Evolutionary conservation across 2,888 invertebrate genomes (phyloP), one percentile per base, ranked within the genome.

Genomic region (Seira ritae): DNA sequence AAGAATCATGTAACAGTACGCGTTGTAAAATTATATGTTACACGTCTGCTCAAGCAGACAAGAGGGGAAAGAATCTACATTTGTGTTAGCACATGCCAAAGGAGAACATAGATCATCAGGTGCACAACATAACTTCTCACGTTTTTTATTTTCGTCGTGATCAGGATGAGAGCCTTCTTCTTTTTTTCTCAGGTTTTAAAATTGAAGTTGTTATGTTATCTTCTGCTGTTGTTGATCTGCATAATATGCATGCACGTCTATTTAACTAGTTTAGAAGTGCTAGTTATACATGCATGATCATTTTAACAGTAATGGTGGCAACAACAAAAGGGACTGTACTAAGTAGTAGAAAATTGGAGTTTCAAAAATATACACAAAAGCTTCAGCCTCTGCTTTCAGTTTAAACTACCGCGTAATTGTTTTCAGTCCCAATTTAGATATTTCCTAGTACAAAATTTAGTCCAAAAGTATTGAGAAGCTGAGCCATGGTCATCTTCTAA

Each of bases 131-230:
- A 75, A 74, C 76, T 81, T 81, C 82, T 82, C 82, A 82, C 82
- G 82, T 82, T 82, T 62, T 42, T 77, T 82, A 73, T 72, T 68
- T 82, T 82, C 66, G 72, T 82, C 72, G 79, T 71, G 70, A 60
- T 78, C 42, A 70, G 62, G 71, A 66, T 71, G 65, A 70, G 20
- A 78, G 65, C 42, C 31, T 24, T 55, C 15, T 66, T 22, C 20
- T 37, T 60, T 69, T 37, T 60, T 69, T 55, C 55, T 55, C n/a
- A 55, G 55, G 3, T 55, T 55, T 12, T 55, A 31, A 31, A 31
- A 31, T 31, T 31, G 31, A 31, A 31, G 31, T 31, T 31, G 31
- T 31, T 31, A 31, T 31, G 2, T 31, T 31, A 31, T 31, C 3
- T 31, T 31, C 31, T 62, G 62, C 12, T 20, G 10, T 62, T 62